Percentiles rank a stretch among this genome's conserved stretches.
These are phyloP conservation scores for Panulirus ornatus DNA, from an alignment of 1,140 invertebrate genomes.

Conservation along the genomic window DNA sequence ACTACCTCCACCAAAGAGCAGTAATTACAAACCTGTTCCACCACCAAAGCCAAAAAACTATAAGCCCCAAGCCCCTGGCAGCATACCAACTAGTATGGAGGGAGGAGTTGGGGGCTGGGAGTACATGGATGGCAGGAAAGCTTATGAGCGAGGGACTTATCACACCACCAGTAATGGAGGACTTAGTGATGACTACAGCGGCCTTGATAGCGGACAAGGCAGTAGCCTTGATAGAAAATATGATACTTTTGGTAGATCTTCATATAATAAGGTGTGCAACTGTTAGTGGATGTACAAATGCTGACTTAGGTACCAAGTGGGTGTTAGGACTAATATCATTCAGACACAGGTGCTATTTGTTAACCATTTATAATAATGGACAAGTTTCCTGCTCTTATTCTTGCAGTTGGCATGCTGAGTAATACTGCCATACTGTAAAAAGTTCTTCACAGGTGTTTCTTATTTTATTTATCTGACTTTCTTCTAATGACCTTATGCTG, in stretches of 20 bases:
- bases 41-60: slow-evolving; percentile 95
- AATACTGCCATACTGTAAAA: too few relatives aligned
- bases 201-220: slow-evolving; percentile 80
- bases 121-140: slow-evolving; percentile 60
- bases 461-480: too few relatives aligned
- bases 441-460: too few relatives aligned
- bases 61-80: slow-evolving; percentile 70
- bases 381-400: too few relatives aligned
- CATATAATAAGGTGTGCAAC: slow-evolving; percentile 66
- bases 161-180: slow-evolving; percentile 75
- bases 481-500: too few relatives aligned
- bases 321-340: too few relatives aligned
- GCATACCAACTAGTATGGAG: slow-evolving; percentile 43
- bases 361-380: too few relatives aligned
- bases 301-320: neutral
- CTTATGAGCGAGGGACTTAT: slow-evolving; percentile 67
- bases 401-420: too few relatives aligned
- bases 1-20: slow-evolving; percentile 78
- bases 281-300: neutral
- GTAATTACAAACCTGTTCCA: slow-evolving; percentile 90
- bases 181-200: slow-evolving; percentile 76
- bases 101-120: slow-evolving; percentile 58
- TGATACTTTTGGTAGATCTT: slow-evolving; percentile 75
- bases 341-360: too few relatives aligned
- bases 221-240: slow-evolving; percentile 79